These are phyloP conservation scores for Hypomecis punctinalis DNA, from an alignment of 2,888 invertebrate genomes.

Conservation along the genomic window DNA sequence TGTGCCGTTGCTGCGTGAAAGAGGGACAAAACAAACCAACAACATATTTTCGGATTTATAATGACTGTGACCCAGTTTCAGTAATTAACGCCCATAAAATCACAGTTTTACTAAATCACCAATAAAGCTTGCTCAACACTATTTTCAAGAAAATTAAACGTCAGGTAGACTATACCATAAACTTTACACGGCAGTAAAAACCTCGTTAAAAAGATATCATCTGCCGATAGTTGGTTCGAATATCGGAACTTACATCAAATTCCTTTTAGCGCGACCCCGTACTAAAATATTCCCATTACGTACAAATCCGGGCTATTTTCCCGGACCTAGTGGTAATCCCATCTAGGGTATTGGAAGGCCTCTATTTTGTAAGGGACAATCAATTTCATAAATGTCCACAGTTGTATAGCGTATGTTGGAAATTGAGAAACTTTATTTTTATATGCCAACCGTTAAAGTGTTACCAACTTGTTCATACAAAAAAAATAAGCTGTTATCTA, in stretches of 20 bases:
- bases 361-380: constrained; percentile 2
- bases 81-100: no score
- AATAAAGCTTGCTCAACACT: no score
- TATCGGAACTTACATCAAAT: constrained; percentile 20
- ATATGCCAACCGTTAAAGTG: no score
- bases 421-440: background rate
- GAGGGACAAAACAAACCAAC: no score
- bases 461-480: no score
- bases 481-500: no score
- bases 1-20: no score
- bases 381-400: background rate
- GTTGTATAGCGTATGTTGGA: background rate
- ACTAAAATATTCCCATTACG: constrained; percentile 24
- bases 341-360: constrained; percentile 14
- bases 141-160: background rate
- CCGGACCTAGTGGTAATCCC: constrained; percentile 41
- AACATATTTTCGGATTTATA: no score
- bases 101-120: no score
- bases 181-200: constrained; percentile 4
- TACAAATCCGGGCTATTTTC: constrained; percentile 34
- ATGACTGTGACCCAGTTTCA: no score
- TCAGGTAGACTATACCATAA: constrained; percentile 3
- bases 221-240: constrained; percentile 5
- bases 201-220: constrained; percentile 25
- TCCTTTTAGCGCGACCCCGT: constrained; percentile 22